These are phyloP conservation scores for Apamea epomidion DNA, from an alignment of 2,888 invertebrate genomes.

Conservation along the genomic window DNA sequence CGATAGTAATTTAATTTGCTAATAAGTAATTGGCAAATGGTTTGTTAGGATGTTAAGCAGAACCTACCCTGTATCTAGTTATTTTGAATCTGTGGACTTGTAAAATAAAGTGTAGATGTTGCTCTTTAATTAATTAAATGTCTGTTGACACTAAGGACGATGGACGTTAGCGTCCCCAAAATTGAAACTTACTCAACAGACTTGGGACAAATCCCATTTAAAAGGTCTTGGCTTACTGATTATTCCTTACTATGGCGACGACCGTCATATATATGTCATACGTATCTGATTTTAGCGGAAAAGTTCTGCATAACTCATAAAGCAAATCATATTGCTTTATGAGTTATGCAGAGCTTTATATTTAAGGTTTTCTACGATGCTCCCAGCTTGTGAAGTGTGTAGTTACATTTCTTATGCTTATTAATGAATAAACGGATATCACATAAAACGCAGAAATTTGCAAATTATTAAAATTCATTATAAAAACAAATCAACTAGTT, in stretches of 20 bases:
- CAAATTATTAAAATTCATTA: not conserved
- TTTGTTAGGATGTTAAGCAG: too few relatives aligned
- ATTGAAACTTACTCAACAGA: not conserved
- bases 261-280: not conserved
- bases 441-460: too few relatives aligned
- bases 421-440: too few relatives aligned
- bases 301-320: too few relatives aligned
- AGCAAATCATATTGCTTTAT: too few relatives aligned
- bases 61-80: not conserved
- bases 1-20: not conserved
- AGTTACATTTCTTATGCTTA: too few relatives aligned
- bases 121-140: not conserved
- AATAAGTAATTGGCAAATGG: not conserved
- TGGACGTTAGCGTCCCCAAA: not conserved
- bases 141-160: not conserved
- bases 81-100: not conserved
- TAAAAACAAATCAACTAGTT: not conserved
- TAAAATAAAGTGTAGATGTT: not conserved
- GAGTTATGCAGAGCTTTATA: too few relatives aligned
- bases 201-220: not conserved
- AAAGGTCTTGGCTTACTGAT: not conserved
- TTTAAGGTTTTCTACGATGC: too few relatives aligned
- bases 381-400: too few relatives aligned
- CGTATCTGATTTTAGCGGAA: too few relatives aligned
- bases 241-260: not conserved